Evolutionary conservation across 1,140 invertebrate species (phyloP).

Genomic region (Panagrolaimus sp.): DNA sequence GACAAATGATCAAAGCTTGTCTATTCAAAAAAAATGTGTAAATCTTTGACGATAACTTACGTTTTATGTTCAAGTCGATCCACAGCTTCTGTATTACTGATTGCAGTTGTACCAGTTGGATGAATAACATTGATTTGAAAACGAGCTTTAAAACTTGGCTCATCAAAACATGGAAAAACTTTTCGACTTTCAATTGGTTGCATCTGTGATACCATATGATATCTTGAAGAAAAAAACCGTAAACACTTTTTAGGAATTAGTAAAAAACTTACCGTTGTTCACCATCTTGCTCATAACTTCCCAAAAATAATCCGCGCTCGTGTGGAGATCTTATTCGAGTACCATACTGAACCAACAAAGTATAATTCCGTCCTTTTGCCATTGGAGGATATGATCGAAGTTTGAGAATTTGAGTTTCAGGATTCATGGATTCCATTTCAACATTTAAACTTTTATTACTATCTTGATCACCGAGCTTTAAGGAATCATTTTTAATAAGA

Average conservation of each 20-base stretch:
- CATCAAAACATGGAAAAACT: slow-evolving; percentile 53
- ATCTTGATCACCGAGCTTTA: slow-evolving; percentile 1
- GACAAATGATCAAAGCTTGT: no score
- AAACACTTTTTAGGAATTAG: background rate
- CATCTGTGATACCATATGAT: slow-evolving; percentile 41
- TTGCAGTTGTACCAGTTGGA: slow-evolving; percentile 26
- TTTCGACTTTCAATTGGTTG: slow-evolving; percentile 48
- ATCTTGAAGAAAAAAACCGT: background rate
- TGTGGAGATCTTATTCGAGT: background rate
- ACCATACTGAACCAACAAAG: background rate
- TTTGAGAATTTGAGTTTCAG: background rate
- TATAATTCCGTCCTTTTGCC: slow-evolving; percentile 6
- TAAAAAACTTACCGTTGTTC: background rate
- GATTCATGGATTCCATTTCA: background rate
- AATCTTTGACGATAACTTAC: background rate
- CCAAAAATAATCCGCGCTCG: background rate
- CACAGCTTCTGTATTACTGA: slow-evolving; percentile 26
- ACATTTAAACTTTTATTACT: background rate
- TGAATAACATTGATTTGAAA: slow-evolving; percentile 38
- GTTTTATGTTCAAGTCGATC: background rate
- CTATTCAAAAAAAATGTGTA: no score
- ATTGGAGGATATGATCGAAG: background rate
- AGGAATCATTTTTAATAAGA: background rate
- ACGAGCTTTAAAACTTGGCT: slow-evolving; percentile 50
- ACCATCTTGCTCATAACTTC: background rate